A percentile compares a stretch with the other conserved stretches of the same genome.
phyloP scores from a whole-genome alignment of 2,888 invertebrate genomes.

The Dolichomitus sp. region DNA sequence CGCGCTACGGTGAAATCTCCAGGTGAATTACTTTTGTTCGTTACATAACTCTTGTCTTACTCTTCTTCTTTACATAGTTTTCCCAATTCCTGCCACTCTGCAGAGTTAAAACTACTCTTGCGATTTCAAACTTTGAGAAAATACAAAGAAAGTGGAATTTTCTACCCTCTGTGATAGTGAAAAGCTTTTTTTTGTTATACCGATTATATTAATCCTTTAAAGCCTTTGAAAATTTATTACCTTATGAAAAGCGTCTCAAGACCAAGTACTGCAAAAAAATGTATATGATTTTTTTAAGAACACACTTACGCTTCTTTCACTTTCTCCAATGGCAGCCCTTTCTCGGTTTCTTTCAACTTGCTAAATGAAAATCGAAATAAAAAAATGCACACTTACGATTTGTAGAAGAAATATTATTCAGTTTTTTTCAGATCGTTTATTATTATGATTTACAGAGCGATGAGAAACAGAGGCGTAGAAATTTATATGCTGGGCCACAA shows the following conservation, averaged over 20 bases:
- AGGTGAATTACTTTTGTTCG: constrained; percentile 86
- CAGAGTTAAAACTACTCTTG: neutral
- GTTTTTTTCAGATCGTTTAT: neutral
- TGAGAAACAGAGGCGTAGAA: constrained; percentile 99
- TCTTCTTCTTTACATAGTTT: neutral
- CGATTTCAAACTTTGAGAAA: neutral
- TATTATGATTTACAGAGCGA: constrained; percentile 89
- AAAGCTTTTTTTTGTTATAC: neutral
- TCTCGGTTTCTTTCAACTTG: too few species aligned
- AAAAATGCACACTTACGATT: too few species aligned
- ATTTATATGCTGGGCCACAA: constrained; percentile 89
- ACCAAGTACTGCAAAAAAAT: too few species aligned
- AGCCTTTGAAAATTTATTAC: too few species aligned
- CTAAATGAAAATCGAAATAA: too few species aligned
- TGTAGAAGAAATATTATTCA: neutral
- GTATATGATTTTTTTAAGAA: too few species aligned
- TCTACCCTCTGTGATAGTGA: neutral
- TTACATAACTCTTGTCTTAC: constrained; percentile 34
- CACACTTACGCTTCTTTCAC: too few species aligned
- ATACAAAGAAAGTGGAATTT: neutral
- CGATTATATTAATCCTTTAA: neutral
- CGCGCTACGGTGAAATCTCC: constrained; percentile 98
- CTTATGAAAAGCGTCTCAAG: too few species aligned
- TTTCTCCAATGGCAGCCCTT: too few species aligned
- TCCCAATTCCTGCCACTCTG: neutral